Conservation (phyloP, 2,113 vertebrate genomes). For the Archocentrus centrarchus region DNA sequence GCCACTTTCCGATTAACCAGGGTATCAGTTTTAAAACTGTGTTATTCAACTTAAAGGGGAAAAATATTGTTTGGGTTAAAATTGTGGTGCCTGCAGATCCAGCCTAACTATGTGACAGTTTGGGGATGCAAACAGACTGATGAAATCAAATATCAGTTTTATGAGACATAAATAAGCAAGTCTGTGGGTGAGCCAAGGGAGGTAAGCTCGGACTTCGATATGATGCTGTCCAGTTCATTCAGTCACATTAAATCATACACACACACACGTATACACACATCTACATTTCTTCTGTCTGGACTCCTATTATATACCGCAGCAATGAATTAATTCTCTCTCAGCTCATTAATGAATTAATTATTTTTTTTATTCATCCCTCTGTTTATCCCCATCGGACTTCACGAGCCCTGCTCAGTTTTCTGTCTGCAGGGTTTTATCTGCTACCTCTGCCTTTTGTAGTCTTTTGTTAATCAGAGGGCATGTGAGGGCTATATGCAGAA, state of each 20-base stretch:
- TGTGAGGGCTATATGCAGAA: background rate
- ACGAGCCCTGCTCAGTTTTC: background rate
- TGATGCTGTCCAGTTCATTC: background rate
- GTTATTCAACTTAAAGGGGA: too few species aligned
- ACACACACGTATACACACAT: background rate
- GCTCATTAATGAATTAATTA: background rate
- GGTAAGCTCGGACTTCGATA: background rate
- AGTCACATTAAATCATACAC: background rate
- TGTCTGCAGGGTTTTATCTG: slow-evolving; percentile 4
- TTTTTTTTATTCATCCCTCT: slow-evolving; percentile 7
- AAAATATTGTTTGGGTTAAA: too few species aligned
- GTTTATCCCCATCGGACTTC: background rate
- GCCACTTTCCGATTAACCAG: too few species aligned
- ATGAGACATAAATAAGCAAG: background rate
- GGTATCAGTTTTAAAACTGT: too few species aligned
- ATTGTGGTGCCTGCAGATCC: too few species aligned
- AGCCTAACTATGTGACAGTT: background rate
- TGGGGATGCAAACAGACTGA: background rate
- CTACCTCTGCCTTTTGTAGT: background rate
- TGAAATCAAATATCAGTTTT: background rate
- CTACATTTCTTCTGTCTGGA: slow-evolving; percentile 17
- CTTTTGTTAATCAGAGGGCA: slow-evolving; percentile 29
- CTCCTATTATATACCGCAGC: background rate
- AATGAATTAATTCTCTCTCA: slow-evolving; percentile 1
- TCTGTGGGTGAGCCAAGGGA: background rate